Conservation (phyloP, 1,140 invertebrate species). For the Drosophila pandora region DNA sequence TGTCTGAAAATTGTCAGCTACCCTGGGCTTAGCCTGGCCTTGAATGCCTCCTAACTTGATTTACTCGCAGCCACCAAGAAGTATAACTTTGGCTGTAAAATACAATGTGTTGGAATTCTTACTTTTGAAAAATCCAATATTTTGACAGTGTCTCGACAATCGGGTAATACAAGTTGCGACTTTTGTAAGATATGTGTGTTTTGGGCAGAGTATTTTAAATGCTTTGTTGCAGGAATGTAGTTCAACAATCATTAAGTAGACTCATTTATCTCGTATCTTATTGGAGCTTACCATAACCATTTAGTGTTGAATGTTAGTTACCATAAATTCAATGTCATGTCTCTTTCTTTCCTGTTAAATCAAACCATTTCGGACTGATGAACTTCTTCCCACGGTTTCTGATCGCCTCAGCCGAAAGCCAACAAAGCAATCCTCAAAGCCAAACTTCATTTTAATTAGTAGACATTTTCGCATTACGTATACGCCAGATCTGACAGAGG, state of each 20-base stretch:
- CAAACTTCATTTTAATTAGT: constrained; percentile 76
- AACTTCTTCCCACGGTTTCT: constrained; percentile 51
- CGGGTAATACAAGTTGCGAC: not conserved
- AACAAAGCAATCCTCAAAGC: constrained; percentile 24
- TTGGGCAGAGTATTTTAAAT: not conserved
- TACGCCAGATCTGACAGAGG: constrained; percentile 45
- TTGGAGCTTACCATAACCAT: too few species aligned
- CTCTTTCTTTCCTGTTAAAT: not conserved
- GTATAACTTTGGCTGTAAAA: not conserved
- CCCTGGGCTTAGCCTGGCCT: constrained; percentile 15
- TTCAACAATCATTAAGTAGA: too few species aligned
- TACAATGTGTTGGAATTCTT: not conserved
- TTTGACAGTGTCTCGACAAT: not conserved
- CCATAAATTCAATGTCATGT: constrained; percentile 9
- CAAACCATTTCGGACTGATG: not conserved
- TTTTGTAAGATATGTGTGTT: not conserved
- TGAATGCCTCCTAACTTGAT: constrained; percentile 5
- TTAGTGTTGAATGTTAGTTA: not conserved
- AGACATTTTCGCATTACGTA: constrained; percentile 72
- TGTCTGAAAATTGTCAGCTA: constrained; percentile 43
- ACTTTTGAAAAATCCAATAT: not conserved
- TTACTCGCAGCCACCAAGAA: not conserved
- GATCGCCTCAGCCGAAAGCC: constrained; percentile 15
- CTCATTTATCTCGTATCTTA: too few species aligned
- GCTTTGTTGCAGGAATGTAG: not conserved